Evolutionary conservation across 2,113 vertebrate genomes (phyloP).

Genomic region (Aegithalos caudatus): DNA sequence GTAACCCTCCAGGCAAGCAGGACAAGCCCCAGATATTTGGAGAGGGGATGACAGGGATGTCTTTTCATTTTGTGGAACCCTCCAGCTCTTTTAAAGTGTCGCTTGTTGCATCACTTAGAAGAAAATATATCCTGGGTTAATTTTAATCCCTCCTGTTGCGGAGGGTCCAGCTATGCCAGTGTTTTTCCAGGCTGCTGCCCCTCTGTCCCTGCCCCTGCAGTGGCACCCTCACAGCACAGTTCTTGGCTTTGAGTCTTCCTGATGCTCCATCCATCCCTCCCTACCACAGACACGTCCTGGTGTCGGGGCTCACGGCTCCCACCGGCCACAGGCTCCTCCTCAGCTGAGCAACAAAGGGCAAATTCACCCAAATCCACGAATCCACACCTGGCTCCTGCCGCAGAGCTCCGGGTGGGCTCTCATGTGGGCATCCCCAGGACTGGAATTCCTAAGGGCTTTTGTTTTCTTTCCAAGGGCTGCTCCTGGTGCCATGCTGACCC

Average conservation of each 20-base stretch:
- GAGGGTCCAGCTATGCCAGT: background rate
- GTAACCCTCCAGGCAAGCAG: background rate
- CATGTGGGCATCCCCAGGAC: background rate
- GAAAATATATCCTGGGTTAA: background rate
- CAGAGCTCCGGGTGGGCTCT: background rate
- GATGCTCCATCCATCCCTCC: background rate
- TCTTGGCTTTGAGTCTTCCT: slow-evolving; percentile 33
- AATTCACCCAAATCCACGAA: background rate
- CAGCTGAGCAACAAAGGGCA: background rate
- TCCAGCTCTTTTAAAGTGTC: background rate
- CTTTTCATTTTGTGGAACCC: background rate
- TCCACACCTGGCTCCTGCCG: background rate
- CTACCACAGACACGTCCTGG: background rate
- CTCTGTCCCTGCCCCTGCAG: background rate
- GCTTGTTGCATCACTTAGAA: background rate
- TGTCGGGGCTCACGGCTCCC: background rate
- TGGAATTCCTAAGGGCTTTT: slow-evolving; percentile 60
- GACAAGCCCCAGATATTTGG: background rate
- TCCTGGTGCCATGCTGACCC: background rate
- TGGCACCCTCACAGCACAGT: background rate
- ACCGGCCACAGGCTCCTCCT: background rate
- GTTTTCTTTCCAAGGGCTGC: slow-evolving; percentile 59
- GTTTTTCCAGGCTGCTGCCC: background rate
- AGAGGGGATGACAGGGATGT: background rate
- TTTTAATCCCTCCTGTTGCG: background rate